Base-by-base conservation (phyloP, 2,113 vertebrate genomes). In the Anolis carolinensis region DNA sequence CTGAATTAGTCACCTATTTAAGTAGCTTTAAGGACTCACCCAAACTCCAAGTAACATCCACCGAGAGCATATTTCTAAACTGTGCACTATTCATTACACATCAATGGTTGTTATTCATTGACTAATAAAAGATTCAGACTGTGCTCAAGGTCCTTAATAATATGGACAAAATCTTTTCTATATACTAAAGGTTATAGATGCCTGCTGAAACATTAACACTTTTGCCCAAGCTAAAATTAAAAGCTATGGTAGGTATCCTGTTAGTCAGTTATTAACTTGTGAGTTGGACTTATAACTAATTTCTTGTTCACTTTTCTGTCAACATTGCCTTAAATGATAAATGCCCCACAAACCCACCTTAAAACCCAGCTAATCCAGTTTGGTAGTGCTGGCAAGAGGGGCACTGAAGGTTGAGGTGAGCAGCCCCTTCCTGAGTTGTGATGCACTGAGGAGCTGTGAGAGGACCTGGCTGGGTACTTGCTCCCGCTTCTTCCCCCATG, bases 71-170 rank as follows among this genome's bases (percentile, higher is more conserved):
- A 71, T 82, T 87, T 93, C 89, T 67, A 85, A 78, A 78, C 25
- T 82, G 82, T 89, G 7, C 27, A 16, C 86, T 92, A n/a, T 32
- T 62, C 16, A 14, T 81, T 91, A 34, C 65, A 91, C 91, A 30
- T 68, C 65, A 7, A 25, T 30, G 27, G 30, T 67, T 27, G 36
- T 25, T 86, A n/a, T 81, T 63, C 65, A n/a, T 27, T 32, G 59
- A 39, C 71, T 87, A 93, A 92, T 89, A 59, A 59, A 91, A 78
- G 80, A 90, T 87, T 71, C 48, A 2, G 89, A 7, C 88, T 83
- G 85, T 32, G 55, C 0, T 0, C 90, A 90, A 92, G 92, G 88
- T 50, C 23, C 39, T 89, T 89, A 91, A 18, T 52, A 92, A 94
- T 89, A 86, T 44, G 93, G 92, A 93, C 30, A 82, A 70, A 50